Base-by-base conservation (phyloP, 1,140 invertebrate genomes). In the Limonius californicus region DNA sequence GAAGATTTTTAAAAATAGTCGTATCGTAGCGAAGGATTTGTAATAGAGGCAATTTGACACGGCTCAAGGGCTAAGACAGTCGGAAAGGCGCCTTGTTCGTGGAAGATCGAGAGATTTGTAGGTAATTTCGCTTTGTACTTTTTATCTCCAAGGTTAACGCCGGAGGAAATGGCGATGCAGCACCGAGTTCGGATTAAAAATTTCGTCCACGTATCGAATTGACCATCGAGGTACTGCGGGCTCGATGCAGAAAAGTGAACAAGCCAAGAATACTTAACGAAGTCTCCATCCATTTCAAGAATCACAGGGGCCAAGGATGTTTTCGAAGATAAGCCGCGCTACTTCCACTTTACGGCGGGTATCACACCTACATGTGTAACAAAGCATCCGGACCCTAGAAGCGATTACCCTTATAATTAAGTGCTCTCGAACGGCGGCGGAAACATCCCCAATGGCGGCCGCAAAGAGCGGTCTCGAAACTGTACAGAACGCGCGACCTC, bases 221-320 rank as follows among this genome's bases (percentile, higher is more conserved):
- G 64, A 61, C 63, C 61, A 61, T 65, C 21, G 61, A 50, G 45
- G 45, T 50, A 50, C 45, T 50, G 45, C 45, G 16, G 45, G 65
- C 61, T 68, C 64, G 61, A 68, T 68, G 66, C 58, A 68, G 66
- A 66, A 68, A 68, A 61, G 64, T 42, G 64, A 27, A 54, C 66
- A 54, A 63, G 57, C 11, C 1, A 14, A 32, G 67, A 68, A 68
- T 68, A 42, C 47, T 59, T 61, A 68, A 68, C 64, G 64, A 66
- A 61, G 42, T 35, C 27, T 20, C 45, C 15, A 21, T 19, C 45
- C 45, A 50, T 50, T 50, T 50, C 23, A 50, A 50, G 45, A 50
- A 50, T 8, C 20, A 19, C 9, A 45, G n/a, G n/a, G 8, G 35
- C 14, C n/a, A 50, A 2, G 45, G 45, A 50, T 18, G 45, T 50